Evolutionary conservation across 2,797 vertebrate species (phyloP).

Genomic region (Leptodactylus fallax): DNA sequence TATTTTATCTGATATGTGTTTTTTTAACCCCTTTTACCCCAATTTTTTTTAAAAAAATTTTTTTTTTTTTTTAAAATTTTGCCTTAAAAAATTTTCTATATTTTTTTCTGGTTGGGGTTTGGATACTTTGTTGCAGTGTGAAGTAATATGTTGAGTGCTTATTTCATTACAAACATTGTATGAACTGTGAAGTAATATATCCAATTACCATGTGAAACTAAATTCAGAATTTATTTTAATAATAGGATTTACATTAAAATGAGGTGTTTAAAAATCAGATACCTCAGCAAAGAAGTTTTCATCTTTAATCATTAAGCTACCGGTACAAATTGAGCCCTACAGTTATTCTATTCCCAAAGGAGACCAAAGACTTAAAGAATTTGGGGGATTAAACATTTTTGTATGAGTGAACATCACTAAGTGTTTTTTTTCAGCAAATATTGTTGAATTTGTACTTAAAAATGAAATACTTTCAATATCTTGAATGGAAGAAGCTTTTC

Average conservation of each 20-base stretch:
- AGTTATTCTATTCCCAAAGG: conserved; percentile 82
- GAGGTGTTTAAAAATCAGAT: conserved; percentile 82
- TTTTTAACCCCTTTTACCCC: background rate
- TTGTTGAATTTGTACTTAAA: conserved; percentile 77
- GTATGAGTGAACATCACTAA: conserved; percentile 80
- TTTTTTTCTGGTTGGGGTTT: background rate
- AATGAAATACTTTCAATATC: conserved; percentile 43
- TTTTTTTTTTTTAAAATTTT: background rate
- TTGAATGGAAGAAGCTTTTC: background rate
- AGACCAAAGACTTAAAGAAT: conserved; percentile 80
- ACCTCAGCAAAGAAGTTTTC: conserved; percentile 81
- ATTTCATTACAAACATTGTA: conserved; percentile 68
- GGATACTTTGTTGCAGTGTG: background rate
- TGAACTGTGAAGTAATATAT: conserved; percentile 75
- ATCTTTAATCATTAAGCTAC: conserved; percentile 87
- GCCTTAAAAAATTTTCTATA: background rate
- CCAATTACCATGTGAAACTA: conserved; percentile 81
- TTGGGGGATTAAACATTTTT: conserved; percentile 82
- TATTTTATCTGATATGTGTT: background rate
- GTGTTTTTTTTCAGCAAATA: conserved; percentile 72
- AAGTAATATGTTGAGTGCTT: conserved; percentile 49
- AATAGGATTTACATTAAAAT: conserved; percentile 83
- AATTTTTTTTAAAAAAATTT: background rate
- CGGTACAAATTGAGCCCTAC: conserved; percentile 83
- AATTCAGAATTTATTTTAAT: conserved; percentile 82